Base-by-base conservation (phyloP, 2,888 invertebrate genomes). In the Cataglyphis altisquamis region DNA sequence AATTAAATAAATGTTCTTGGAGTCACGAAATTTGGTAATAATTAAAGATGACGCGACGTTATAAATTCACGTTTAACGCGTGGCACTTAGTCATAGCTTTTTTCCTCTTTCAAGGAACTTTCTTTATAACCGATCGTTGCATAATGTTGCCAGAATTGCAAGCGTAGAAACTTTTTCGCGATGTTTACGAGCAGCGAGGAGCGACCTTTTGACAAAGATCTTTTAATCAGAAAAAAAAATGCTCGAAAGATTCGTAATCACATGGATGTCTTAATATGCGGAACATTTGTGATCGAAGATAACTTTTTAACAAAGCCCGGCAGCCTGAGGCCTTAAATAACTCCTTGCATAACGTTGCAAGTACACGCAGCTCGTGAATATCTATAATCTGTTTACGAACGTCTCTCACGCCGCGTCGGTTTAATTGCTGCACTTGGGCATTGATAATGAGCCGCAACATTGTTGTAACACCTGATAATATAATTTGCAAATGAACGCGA, bases 361-460 rank as follows among this genome's bases (percentile, higher is more conserved):
- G 41, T 25, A 62, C 39, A 60, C 48, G 55, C 80, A 25, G 66
- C 60, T 60, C 55, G 45, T 48, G 39, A 9, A n/a, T 72, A 62
- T 32, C 41, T 70, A 64, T 85, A 87, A 89, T 89, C 89, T 89
- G 89, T 87, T 89, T 89, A 85, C 84, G 89, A 85, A 78, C 32
- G 52, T 52, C 72, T 78, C 21, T 62, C 67, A 41, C 29, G 4
- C 60, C 64, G 36, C 66, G n/a, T 21, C 45, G 32, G 64, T 82
- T 82, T 84, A 84, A 86, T 86, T 86, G 70, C 70, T 78, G 73
- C 80, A 84, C 52, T 84, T 85, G 74, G 70, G 62, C 66, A 48
- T 10, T 36, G 84, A 89, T 87, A 89, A 89, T 74, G 63, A 55
- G 45, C 21, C 55, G n/a, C 77, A 45, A 48, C 72, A 73, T 52